Base-by-base conservation (phyloP, 1,140 invertebrate genomes). In the Drosophila tropicalis region DNA sequence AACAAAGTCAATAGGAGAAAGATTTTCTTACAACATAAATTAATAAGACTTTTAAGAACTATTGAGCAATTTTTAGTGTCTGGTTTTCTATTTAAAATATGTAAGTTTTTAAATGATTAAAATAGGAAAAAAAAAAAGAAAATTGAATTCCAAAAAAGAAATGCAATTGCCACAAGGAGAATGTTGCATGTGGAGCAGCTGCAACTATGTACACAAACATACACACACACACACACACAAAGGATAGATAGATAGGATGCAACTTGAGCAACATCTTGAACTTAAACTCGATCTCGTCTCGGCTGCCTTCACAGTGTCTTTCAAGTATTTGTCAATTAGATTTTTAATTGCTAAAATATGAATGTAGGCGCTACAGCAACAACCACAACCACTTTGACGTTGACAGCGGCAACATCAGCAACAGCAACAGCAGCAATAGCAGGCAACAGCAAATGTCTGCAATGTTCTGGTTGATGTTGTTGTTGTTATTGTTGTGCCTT, bases 321-420 rank as follows among this genome's bases (percentile, higher is more conserved):
- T 84, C 80, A 81, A 89, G 84, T 89, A 89, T 89, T 89, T 89
- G 84, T 89, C 84, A 89, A 89, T 89, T 89, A 89, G 84, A 89
- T 84, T 89, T 89, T 89, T 89, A 89, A 89, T 89, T 89, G 84
- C 84, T 89, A 85, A 89, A 89, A 89, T 89, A 89, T 89, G 84
- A 89, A 89, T 89, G 84, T 89, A 84, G 80, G 84, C 84, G 84
- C 83, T 80, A 74, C 73, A 76, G 54, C 76, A 66, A 63, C 55
- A 72, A 70, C 62, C 65, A 70, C 73, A 72, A 70, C 62, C 65
- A 70, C 73, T 76, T 69, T 77, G 76, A 76, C 76, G 69, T 64
- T 75, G 69, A 76, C 80, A 79, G 44, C 67, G 58, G 39, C 61
- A 61, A 60, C 29, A 67, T 9, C 57, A 67, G 19, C 57, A 70